Evolutionary conservation across 2,888 invertebrate genomes (phyloP), one percentile per base, ranked within the genome.

Genomic region (Bimastos eiseni): DNA sequence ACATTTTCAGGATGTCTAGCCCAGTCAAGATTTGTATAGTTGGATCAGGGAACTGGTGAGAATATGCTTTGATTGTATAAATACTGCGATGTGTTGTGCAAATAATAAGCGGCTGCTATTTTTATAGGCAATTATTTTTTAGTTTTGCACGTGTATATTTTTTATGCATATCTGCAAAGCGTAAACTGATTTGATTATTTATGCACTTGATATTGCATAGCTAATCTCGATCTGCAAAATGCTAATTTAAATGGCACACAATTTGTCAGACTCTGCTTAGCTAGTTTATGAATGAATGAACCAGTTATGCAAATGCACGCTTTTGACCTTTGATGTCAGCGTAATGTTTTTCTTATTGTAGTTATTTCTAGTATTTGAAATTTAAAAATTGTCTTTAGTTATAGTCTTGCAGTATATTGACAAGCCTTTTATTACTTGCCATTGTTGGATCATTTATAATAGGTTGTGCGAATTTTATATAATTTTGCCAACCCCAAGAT

Each of bases 11-110:
- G 33, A 91, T 91, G 91, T 15, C 90, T 37, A 90, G 91, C 15
- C 89, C 90, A 49, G 93, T 93, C 91, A 93, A 93, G 92, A 92
- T 94, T 41, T 94, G 94, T 92, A 93, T 95, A 88, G 93, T 95
- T 91, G 95, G 95, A 90, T 95, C 95, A 34, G 95, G 95, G 89
- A 95, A 95, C 92, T 95, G 95, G 94, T 94, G 93, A 92, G 93
- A 90, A 24, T 19, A n/a, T 33, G 38, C 41, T 44, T 37, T 89
- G 36, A 6, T 1, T 86, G 34, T 86, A 36, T 86, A n/a, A 36
- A 24, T 33, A 34, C 37, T 34, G 17, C 34, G n/a, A 21, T 11
- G 6, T 36, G 86, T 13, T 37, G 21, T 86, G 36, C 86, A 34
- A 70, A 70, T 70, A n/a, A 70, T 70, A 70, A 3, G n/a, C 70